Evolutionary conservation across 2,113 vertebrate species (phyloP).

Genomic region (Smithornis capensis): DNA sequence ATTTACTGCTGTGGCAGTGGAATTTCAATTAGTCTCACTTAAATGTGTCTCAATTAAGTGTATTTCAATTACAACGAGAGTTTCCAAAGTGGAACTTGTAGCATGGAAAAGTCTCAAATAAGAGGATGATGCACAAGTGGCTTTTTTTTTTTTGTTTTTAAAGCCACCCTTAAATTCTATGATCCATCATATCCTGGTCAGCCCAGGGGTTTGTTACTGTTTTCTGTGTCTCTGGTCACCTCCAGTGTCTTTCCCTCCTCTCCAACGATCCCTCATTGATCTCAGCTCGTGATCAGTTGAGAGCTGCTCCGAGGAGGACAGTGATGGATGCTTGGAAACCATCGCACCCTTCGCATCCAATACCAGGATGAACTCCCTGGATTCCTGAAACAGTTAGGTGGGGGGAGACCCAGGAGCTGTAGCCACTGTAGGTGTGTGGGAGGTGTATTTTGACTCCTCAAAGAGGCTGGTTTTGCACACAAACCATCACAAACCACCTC

Average conservation of each 20-base stretch:
- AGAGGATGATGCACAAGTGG: neutral
- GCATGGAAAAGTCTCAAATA: neutral
- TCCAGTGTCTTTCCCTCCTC: conserved; percentile 68
- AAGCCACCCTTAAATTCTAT: conserved; percentile 73
- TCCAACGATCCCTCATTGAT: conserved; percentile 83
- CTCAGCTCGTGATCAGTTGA: conserved; percentile 81
- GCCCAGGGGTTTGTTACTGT: conserved; percentile 78
- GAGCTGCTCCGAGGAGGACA: conserved; percentile 82
- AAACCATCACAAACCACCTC: neutral
- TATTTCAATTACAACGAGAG: conserved; percentile 18
- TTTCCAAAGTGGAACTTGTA: conserved; percentile 23
- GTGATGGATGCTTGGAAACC: conserved; percentile 58
- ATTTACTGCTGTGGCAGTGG: neutral
- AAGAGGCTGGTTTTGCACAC: neutral
- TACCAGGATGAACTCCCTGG: conserved; percentile 78
- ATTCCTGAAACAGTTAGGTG: conserved; percentile 22
- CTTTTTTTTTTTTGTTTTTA: neutral
- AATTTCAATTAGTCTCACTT: conserved; percentile 50
- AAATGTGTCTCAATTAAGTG: conserved; percentile 31
- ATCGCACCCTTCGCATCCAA: conserved; percentile 76
- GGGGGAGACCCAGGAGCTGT: neutral
- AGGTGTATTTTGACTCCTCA: neutral
- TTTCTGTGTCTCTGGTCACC: conserved; percentile 71
- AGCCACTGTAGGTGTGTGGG: rapidly evolving
- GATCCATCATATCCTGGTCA: conserved; percentile 54